These are phyloP conservation scores for Pseudomyrmex pallidus DNA, from an alignment of 1,140 invertebrate species.

Conservation along the genomic window DNA sequence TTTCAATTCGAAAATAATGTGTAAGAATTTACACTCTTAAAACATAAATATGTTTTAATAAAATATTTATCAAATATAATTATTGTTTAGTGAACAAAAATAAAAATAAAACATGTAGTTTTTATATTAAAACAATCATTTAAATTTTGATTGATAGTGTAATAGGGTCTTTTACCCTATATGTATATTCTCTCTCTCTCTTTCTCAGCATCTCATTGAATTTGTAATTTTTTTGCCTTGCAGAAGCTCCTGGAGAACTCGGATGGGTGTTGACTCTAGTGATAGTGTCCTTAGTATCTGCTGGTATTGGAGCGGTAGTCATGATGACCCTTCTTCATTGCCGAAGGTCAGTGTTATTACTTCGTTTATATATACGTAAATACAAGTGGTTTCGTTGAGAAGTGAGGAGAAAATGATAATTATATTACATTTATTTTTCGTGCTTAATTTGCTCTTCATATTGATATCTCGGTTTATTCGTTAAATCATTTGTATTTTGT, in stretches of 20 bases:
- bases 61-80: no score
- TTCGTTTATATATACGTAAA: neutral
- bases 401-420: no score
- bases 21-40: no score
- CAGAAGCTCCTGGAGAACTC: slow-evolving; percentile 84
- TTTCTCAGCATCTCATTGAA: slow-evolving; percentile 17
- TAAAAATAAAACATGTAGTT: no score
- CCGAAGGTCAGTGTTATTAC: slow-evolving; percentile 82
- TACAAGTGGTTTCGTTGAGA: neutral
- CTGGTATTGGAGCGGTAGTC: slow-evolving; percentile 85
- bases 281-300: slow-evolving; percentile 86
- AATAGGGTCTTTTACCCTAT: neutral
- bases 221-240: slow-evolving; percentile 64
- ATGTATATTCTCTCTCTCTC: neutral
- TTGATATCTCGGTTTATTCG: neutral
- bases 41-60: no score
- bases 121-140: no score
- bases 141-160: neutral
- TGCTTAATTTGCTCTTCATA: neutral
- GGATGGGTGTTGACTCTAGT: slow-evolving; percentile 86
- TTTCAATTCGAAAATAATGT: no score
- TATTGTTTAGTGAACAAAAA: no score
- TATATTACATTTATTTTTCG: no score
- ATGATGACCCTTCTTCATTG: slow-evolving; percentile 86
- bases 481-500: slow-evolving; percentile 61